Percentiles rank a stretch among this genome's conserved stretches.
phyloP scores from a whole-genome alignment of 2,797 vertebrate species.

The Clamator glandarius region DNA sequence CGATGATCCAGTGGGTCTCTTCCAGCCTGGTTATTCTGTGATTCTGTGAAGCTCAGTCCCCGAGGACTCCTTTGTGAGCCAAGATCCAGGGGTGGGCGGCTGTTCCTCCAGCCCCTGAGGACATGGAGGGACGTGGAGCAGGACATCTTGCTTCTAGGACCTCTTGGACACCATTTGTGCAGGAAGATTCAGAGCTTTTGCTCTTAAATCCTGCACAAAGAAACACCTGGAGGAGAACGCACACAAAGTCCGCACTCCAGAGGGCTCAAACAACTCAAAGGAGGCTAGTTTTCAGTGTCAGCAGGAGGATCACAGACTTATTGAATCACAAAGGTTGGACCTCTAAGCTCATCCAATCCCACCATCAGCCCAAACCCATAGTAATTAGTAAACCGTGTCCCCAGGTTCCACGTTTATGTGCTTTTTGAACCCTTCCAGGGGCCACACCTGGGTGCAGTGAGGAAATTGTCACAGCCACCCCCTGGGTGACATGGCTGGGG shows the following conservation, averaged over 20 bases:
- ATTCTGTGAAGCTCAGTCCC: no score
- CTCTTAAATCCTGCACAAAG: not conserved
- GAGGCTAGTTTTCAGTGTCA: rapidly evolving
- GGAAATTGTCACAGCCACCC: not conserved
- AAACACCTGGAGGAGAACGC: rapidly evolving
- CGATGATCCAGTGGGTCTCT: no score
- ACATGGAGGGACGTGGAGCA: not conserved
- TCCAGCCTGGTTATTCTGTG: no score
- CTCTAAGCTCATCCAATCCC: no score
- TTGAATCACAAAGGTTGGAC: no score
- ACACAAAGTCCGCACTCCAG: rapidly evolving
- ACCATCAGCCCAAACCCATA: no score
- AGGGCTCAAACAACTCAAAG: not conserved
- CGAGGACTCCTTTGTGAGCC: not conserved
- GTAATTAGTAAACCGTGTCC: no score
- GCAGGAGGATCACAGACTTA: not conserved
- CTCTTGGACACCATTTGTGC: rapidly evolving
- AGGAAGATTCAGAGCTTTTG: not conserved
- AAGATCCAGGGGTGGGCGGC: not conserved
- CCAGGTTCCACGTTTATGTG: no score
- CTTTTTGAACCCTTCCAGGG: no score
- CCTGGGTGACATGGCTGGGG: not conserved
- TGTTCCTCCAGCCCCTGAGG: rapidly evolving
- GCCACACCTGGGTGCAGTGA: not conserved
- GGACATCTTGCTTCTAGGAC: not conserved